Base-by-base conservation (phyloP, 2,113 vertebrate species). In the Nothobranchius kuhntae region DNA sequence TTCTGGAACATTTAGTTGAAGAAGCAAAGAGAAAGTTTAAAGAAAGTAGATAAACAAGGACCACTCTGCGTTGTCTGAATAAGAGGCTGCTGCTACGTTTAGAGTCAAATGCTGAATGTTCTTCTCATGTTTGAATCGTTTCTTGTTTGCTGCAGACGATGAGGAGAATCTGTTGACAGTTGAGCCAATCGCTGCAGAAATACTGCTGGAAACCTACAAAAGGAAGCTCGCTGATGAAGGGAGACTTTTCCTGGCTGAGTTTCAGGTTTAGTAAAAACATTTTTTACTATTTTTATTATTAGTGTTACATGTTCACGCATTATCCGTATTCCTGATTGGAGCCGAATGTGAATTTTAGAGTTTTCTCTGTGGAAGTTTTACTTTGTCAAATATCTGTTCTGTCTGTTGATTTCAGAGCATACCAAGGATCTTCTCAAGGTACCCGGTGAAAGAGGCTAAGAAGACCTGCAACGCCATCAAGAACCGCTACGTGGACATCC, bases 401-500 rank as follows among this genome's bases (percentile, higher is more conserved):
- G 13, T 81, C 3, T 55, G 30, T 61, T n/a, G 91, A 7, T 26
- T 53, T 26, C 87, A 99, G 98, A 99, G 96, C 79, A 95, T 99
- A 75, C 98, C 98, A 8, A 94, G 96, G 38, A 94, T 98, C 68
- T 98, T 97, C 86, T 94, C 91, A 21, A 92, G 95, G 79, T 94
- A 92, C 88, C 6, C 91, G 0, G 92, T 96, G 86, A 98, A 95
- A 88, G 97, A 98, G 55, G 98, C 98, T 54, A 95, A 95, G 57
- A 97, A 95, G 69, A 0, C 73, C n/a, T 91, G 75, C 70, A 99
- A 99, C 57, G 89, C 91, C 81, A 78, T 89, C 65, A 99, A 98
- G 92, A 99, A 99, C 75, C 97, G 98, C 42, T 99, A 99, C 1
- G 92, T 98, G 15, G 98, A 99, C 89, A 99, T 99, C 76, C 93